Base-by-base conservation (phyloP, 2,888 invertebrate species). In the Spialia ferax region DNA sequence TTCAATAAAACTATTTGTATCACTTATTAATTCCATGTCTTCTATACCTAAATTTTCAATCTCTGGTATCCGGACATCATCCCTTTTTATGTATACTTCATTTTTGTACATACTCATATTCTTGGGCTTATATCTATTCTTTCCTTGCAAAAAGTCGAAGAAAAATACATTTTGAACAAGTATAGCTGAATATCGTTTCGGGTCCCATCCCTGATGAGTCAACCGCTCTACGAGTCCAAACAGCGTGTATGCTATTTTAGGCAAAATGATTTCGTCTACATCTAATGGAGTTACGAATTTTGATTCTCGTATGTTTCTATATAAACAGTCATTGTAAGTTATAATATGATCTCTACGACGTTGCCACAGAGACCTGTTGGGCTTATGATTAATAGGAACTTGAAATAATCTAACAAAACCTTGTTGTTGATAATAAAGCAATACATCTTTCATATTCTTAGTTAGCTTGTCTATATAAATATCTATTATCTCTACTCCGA, bases 281-380 rank as follows among this genome's bases (percentile, higher is more conserved):
- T 97, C 97, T 74, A 97, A 85, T 10, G 97, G 96, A 29, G 97
- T 88, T 18, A 96, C 88, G 80, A 93, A 96, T 75, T 95, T 94
- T 45, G 96, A 96, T 72, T 91, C 91, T 75, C 94, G 87, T 62
- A 96, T 86, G 86, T 96, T 96, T 81, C 96, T 94, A 83, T 97
- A 97, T 69, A 97, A 94, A 80, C 97, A 97, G 82, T 97, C 96
- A 83, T 97, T 97, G 84, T 97, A 97, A 0, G 96, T 95, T 71
- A 97, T 94, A 35, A 97, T 88, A 81, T 97, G 97, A 86, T 96
- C 95, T 75, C 97, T 92, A 78, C 96, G 95, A 48, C 91, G 80
- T 80, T 96, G 96, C 95, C 96, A 97, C 38, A 94, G 78, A 70
- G 87, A 82, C 76, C 87, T 82, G 29, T 82, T 77, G 45, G 78